Percentiles rank a stretch among this genome's conserved stretches.
Evolutionary conservation across 2,888 invertebrate species (phyloP).

Genomic region (Vanessa cardui): DNA sequence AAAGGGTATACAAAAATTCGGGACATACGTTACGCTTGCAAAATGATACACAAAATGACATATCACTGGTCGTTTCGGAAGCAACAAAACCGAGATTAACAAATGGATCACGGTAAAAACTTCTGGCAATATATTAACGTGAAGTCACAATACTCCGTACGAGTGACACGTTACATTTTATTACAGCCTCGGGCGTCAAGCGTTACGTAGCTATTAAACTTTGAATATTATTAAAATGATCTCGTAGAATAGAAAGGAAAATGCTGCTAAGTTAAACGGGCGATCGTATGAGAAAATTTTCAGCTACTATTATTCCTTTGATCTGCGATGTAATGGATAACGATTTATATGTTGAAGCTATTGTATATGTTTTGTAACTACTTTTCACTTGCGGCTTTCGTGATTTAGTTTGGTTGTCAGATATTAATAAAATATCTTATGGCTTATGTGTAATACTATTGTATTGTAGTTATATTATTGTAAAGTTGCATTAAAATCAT

Average conservation of each 20-base stretch:
- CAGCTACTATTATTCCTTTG: conserved; percentile 19
- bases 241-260: conserved; percentile 60
- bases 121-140: conserved; percentile 68
- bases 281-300: conserved; percentile 9
- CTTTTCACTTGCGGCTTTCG: too few relatives aligned
- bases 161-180: conserved; percentile 75
- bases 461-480: too few relatives aligned
- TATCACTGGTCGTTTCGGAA: conserved; percentile 28
- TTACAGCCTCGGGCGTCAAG: conserved; percentile 61
- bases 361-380: conserved; percentile 14
- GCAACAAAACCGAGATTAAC: conserved; percentile 56
- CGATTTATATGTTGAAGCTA: conserved; percentile 10
- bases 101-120: conserved; percentile 72
- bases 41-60: conserved; percentile 20
- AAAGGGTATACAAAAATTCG: neutral
- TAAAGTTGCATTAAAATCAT: too few relatives aligned
- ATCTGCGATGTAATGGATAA: conserved; percentile 14
- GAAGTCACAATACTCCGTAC: conserved; percentile 63
- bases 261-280: conserved; percentile 12
- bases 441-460: too few relatives aligned
- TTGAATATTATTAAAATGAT: conserved; percentile 77
- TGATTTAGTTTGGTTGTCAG: too few relatives aligned
- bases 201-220: conserved; percentile 69
- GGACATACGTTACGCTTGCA: conserved; percentile 2
- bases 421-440: too few relatives aligned